Evolutionary conservation across 2,888 invertebrate species (phyloP).

Genomic region (Tubulanus polymorphus): DNA sequence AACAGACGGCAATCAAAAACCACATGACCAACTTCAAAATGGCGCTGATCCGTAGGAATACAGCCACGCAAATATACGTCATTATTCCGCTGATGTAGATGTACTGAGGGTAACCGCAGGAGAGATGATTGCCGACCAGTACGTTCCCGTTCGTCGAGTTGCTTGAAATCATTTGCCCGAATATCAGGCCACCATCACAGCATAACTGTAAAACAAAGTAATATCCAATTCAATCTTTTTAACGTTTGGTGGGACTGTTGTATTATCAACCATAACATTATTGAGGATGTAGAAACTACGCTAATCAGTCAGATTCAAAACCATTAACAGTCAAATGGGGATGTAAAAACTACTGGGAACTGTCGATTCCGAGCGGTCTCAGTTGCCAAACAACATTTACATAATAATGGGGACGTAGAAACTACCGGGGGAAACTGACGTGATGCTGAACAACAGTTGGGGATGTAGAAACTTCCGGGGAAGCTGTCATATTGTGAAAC

Average conservation of each 20-base stretch:
- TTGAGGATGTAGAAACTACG: no score
- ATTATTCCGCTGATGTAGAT: conserved; percentile 80
- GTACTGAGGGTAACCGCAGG: conserved; percentile 71
- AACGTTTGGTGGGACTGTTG: neutral
- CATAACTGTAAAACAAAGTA: conserved; percentile 37
- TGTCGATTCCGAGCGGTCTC: no score
- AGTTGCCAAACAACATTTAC: no score
- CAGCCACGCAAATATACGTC: conserved; percentile 77
- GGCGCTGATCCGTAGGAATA: conserved; percentile 79
- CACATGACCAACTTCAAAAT: conserved; percentile 75
- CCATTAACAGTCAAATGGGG: no score
- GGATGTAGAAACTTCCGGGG: no score
- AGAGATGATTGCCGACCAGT: conserved; percentile 60
- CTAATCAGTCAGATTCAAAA: no score
- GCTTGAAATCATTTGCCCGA: no score
- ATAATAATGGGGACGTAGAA: no score
- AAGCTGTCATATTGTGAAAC: no score
- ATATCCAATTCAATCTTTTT: neutral
- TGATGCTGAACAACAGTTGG: no score
- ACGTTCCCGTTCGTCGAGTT: conserved; percentile 24
- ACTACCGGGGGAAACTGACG: no score
- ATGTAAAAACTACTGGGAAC: no score
- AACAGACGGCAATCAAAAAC: conserved; percentile 70
- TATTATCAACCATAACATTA: neutral
- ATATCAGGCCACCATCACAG: conserved; percentile 40